Base-by-base conservation (phyloP, 92 coral and sea anemone species). In the Isaurus tuberculatus region DNA sequence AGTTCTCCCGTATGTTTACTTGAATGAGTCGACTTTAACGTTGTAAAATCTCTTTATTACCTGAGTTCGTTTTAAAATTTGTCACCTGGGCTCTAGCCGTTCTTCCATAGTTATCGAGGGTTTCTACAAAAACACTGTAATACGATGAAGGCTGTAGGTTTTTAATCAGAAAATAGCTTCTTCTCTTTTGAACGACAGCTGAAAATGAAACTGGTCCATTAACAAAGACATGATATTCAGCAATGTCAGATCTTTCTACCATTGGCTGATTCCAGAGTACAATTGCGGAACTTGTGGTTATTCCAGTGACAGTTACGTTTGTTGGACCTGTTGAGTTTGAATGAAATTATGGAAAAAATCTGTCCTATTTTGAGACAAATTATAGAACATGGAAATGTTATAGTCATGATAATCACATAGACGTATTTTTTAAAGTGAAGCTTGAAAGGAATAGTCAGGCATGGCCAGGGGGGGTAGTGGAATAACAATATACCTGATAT, bases 201-300 rank as follows among this genome's bases (percentile, higher is more conserved):
- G 65, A 29, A 29, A 31, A 3, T 33, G 42, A 11, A 63, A 42
- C 65, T 15, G 65, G 14, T 9, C 65, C 65, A 8, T 17, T 9
- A 49, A 73, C 65, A 30, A 29, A 16, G 22, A 73, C 80, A 1
- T 23, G 65, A 73, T 73, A 73, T 33, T 51, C 63, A 28, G 44
- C 26, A 30, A 73, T n/a, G 20, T 48, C 43, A 48, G 44, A 32
- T 37, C 65, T 49, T 7, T 29, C 44, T 10, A 19, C 44, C 43
- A 48, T 1, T 20, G 80, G 80, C 5, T 46, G 80, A 46, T 74
- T 44, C 80, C 80, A 74, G 2, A 74, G 37, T n/a, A 74, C n/a
- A 57, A 74, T 34, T 17, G 66, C 65, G 51, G 80, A 74, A 5
- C 19, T 74, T 20, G 80, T 14, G 22, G 80, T 27, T 0, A 73